Base-by-base conservation (phyloP, 2,113 vertebrate genomes). In the Campylomormyrus tamandua region DNA sequence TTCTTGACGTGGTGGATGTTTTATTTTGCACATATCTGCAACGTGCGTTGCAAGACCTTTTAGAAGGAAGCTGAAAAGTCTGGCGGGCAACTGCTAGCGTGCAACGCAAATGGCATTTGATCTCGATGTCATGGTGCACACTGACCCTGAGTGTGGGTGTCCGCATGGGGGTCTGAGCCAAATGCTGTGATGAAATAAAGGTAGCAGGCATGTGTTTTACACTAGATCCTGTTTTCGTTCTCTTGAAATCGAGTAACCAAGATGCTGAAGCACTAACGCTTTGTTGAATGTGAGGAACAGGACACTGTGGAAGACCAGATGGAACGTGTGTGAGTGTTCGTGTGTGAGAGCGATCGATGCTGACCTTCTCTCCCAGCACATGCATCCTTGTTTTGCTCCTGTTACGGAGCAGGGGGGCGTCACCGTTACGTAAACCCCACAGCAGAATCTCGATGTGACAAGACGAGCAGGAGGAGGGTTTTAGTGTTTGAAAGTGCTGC, bases 401-500 rank as follows among this genome's bases (percentile, higher is more conserved):
- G 21, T 24, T 27, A 4, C 1, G 13, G 27, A 6, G 70, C 7
- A 42, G 31, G 53, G 70, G 86, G 9, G 21, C 74, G 49, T 58
- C 58, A 90, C 77, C 89, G 39, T 45, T 21, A 42, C 15, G 11
- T 21, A 91, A 87, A 90, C 89, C 52, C 89, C 2, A 6, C 21
- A 50, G 56, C 83, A 90, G 80, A 90, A 89, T 88, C 90, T n/a
- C 80, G 62, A 74, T 8, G 88, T 92, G 91, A 89, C 86, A 90
- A 90, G 90, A 56, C 87, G 89, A 89, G 80, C 90, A 83, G 27
- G 77, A 87, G 90, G 49, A 56, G 87, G 92, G 91, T 86, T 92
- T 91, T 92, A 92, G n/a, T 92, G 88, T 93, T 90, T 91, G 70
- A 89, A 93, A 90, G 89, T 90, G 92, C 93, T 95, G 92, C 93